Conservation (phyloP, 1,140 invertebrate species). For the Ctenoplectra terminalis region DNA sequence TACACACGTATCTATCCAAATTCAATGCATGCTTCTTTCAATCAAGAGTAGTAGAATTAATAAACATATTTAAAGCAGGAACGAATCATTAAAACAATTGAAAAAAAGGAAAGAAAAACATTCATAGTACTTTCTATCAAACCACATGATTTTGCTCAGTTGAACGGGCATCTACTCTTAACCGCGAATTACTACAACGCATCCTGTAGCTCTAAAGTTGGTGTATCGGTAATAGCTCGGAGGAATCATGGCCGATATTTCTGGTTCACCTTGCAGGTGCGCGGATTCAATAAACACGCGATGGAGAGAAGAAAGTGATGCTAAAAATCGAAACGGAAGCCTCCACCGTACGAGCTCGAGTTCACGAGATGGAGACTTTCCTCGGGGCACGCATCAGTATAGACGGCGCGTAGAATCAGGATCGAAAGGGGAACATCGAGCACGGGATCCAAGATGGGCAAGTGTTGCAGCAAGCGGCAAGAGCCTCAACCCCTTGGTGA, state of each 20-base stretch:
- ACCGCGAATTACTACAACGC: constrained; percentile 38
- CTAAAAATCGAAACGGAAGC: constrained; percentile 43
- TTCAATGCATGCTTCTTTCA: no score
- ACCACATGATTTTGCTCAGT: constrained; percentile 31
- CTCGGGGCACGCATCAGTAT: constrained; percentile 59
- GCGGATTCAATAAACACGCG: constrained; percentile 50
- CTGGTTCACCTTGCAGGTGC: constrained; percentile 55
- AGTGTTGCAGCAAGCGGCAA: constrained; percentile 89
- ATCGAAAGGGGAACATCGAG: constrained; percentile 57
- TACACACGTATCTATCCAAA: no score
- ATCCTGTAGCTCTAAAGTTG: constrained; percentile 1
- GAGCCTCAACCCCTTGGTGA: constrained; percentile 86
- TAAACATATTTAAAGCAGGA: no score
- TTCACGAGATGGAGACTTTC: constrained; percentile 73
- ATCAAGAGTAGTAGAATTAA: no score
- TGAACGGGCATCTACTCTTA: constrained; percentile 10
- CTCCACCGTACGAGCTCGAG: constrained; percentile 11
- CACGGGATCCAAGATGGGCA: constrained; percentile 84
- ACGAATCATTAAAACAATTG: no score
- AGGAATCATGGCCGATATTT: constrained; percentile 39
- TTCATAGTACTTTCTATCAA: not conserved
- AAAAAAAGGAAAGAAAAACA: no score
- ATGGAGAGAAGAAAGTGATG: constrained; percentile 66
- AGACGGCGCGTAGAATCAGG: constrained; percentile 52
- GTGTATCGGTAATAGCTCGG: not conserved